Evolutionary conservation across 2,888 invertebrate genomes (phyloP).

Genomic region (Junonia oenone): DNA sequence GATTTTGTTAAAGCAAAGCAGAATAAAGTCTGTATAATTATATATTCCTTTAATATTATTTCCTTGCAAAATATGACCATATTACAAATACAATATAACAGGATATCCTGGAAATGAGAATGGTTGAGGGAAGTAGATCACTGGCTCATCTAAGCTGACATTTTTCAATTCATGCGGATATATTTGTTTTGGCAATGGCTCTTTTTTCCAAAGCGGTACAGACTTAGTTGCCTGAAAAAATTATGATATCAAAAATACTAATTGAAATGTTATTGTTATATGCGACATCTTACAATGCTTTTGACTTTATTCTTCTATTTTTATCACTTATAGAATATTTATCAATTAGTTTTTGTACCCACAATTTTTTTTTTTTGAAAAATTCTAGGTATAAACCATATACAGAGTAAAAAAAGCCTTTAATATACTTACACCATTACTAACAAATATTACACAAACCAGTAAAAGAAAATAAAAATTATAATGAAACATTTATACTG

Average conservation of each 20-base stretch:
- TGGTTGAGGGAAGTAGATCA: constrained; percentile 61
- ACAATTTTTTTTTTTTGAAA: no score
- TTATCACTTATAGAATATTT: no score
- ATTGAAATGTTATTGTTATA: no score
- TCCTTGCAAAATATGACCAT: neutral
- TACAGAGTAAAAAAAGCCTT: no score
- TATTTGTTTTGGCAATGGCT: constrained; percentile 47
- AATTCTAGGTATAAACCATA: no score
- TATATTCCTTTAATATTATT: neutral
- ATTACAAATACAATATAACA: constrained; percentile 51
- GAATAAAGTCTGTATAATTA: constrained; percentile 42
- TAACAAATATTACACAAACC: constrained; percentile 1
- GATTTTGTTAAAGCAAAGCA: constrained; percentile 36
- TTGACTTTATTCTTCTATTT: no score
- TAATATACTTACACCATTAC: constrained; percentile 17
- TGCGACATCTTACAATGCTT: no score
- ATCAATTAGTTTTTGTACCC: no score
- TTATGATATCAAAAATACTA: no score
- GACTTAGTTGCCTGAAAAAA: constrained; percentile 31
- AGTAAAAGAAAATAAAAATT: neutral
- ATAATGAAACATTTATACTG: constrained; percentile 3
- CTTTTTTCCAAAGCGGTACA: constrained; percentile 19
- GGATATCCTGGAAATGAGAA: constrained; percentile 66
- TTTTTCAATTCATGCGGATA: constrained; percentile 55
- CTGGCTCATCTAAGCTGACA: constrained; percentile 41